Evolutionary conservation across 1,140 invertebrate genomes (phyloP).

Genomic region (Bursaphelenchus mucronatus): DNA sequence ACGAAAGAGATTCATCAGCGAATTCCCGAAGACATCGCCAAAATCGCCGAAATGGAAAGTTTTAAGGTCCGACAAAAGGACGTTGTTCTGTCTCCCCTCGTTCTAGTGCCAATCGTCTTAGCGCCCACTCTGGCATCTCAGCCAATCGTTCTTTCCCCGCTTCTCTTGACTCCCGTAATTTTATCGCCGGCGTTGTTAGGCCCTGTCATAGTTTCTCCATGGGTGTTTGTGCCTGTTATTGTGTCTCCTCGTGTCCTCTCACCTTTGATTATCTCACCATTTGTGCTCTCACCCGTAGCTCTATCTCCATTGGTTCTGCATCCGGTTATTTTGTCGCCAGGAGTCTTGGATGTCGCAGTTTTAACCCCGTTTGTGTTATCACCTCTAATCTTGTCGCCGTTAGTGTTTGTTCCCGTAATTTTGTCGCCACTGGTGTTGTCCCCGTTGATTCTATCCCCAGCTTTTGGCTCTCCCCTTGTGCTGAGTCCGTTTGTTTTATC

Average conservation of each 20-base stretch:
- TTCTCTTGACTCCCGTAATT: conserved; percentile 22
- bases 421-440: conserved; percentile 31
- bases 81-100: conserved; percentile 8
- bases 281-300: conserved; percentile 43
- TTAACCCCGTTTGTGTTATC: conserved; percentile 12
- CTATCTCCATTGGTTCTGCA: conserved; percentile 24
- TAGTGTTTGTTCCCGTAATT: conserved; percentile 31
- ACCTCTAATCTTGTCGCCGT: too few species aligned
- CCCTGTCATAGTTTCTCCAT: conserved; percentile 42
- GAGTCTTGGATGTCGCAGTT: conserved; percentile 4
- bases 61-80: conserved; percentile 34
- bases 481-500: conserved; percentile 16
- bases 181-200: conserved; percentile 42
- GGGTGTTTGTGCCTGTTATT: conserved; percentile 45
- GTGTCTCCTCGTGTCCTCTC: conserved; percentile 20
- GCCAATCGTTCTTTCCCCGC: conserved; percentile 31
- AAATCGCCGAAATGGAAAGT: conserved; percentile 30
- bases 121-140: conserved; percentile 14
- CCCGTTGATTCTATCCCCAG: conserved; percentile 20
- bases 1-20: conserved; percentile 16
- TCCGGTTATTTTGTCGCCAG: conserved; percentile 6
- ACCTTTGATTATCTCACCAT: conserved; percentile 49
- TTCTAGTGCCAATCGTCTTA: not conserved
- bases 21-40: conserved; percentile 25
- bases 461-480: conserved; percentile 14